Percentiles rank a stretch among this genome's conserved stretches.
Conservation (phyloP, 2,888 invertebrate species). For the Leuctra nigra region DNA sequence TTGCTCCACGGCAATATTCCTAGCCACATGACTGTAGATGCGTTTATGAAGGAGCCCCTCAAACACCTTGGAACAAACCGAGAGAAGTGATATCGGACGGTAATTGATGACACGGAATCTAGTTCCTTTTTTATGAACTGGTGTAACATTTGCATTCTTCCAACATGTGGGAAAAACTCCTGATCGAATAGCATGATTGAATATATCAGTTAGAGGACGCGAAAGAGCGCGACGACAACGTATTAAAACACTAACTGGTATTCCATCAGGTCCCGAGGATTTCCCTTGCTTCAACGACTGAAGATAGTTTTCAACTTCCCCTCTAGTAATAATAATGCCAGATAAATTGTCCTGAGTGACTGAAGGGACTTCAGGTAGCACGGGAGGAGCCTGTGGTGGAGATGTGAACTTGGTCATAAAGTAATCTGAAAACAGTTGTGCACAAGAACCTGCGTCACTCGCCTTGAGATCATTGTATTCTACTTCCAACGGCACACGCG, state of each 20-base stretch:
- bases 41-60: not conserved
- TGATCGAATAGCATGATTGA: not conserved
- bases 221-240: not conserved
- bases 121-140: conserved; percentile 2
- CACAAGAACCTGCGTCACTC: not conserved
- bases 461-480: not conserved
- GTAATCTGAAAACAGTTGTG: not conserved
- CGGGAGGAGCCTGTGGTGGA: not conserved
- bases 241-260: conserved; percentile 3
- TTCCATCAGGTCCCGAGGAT: conserved; percentile 6
- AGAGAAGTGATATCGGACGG: conserved; percentile 1
- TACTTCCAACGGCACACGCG: not conserved
- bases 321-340: not conserved
- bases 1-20: not conserved
- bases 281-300: not conserved
- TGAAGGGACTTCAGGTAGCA: not conserved
- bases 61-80: conserved; percentile 2
- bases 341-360: not conserved
- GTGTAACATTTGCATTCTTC: not conserved
- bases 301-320: not conserved
- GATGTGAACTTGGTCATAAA: not conserved
- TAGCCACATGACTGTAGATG: not conserved
- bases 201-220: not conserved
- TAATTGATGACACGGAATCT: not conserved
- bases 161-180: not conserved